Conservation (phyloP, 2,797 vertebrate species). For the Helostoma temminkii region DNA sequence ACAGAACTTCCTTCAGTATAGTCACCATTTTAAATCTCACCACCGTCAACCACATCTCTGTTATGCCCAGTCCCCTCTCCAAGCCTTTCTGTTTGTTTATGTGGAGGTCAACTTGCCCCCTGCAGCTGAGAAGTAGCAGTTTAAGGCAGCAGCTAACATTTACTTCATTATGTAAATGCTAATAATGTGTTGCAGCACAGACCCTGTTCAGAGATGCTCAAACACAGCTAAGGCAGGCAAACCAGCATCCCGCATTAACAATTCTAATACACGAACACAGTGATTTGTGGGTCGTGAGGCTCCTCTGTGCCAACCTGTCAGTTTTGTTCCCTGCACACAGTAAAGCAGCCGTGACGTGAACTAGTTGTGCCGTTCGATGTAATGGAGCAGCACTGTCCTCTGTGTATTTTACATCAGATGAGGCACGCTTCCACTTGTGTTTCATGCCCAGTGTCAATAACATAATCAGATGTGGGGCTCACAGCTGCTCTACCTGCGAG, state of each 20-base stretch:
- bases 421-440: constrained; percentile 68
- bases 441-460: constrained; percentile 76
- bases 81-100: constrained; percentile 27
- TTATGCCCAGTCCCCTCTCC: not conserved
- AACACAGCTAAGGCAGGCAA: constrained; percentile 56
- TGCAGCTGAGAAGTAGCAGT: constrained; percentile 70
- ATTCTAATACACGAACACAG: constrained; percentile 37
- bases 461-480: constrained; percentile 65
- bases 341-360: constrained; percentile 54
- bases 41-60: not conserved
- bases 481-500: constrained; percentile 65
- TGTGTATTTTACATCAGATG: constrained; percentile 58
- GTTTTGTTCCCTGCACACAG: constrained; percentile 18
- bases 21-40: constrained; percentile 6
- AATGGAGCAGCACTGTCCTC: constrained; percentile 61
- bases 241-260: constrained; percentile 37
- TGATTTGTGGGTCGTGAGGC: constrained; percentile 35
- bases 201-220: constrained; percentile 58
- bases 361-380: constrained; percentile 56
- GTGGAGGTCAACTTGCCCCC: constrained; percentile 67
- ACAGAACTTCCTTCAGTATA: not conserved
- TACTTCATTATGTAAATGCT: constrained; percentile 86
- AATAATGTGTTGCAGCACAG: constrained; percentile 74
- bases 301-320: constrained; percentile 37
- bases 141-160: constrained; percentile 84